Percentiles rank a stretch among this genome's conserved stretches.
Evolutionary conservation across 1,140 invertebrate genomes (phyloP).

Genomic region (Eurytemora carolleeae): DNA sequence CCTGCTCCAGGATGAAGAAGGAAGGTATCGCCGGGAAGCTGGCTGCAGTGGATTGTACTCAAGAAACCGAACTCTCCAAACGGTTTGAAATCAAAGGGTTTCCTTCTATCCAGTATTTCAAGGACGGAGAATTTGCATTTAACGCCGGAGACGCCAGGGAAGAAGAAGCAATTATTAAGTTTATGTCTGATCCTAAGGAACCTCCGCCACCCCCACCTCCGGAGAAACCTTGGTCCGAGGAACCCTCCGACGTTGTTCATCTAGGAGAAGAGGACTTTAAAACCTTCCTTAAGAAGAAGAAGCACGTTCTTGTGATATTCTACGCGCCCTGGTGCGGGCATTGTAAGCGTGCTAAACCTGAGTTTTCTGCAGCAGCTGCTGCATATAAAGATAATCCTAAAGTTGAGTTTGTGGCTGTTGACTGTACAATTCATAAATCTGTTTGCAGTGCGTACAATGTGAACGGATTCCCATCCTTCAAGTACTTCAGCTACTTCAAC

Average conservation of each 20-base stretch:
- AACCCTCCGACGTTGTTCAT: conserved; percentile 46
- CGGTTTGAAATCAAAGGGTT: conserved; percentile 55
- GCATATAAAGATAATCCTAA: conserved; percentile 46
- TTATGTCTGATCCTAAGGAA: conserved; percentile 60
- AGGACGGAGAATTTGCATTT: conserved; percentile 48
- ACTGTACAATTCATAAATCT: conserved; percentile 45
- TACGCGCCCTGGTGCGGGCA: conserved; percentile 84
- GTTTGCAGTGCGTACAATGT: conserved; percentile 49
- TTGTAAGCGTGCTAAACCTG: conserved; percentile 69
- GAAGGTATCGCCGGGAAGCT: conserved; percentile 52
- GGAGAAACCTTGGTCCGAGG: conserved; percentile 48
- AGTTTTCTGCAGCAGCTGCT: conserved; percentile 52
- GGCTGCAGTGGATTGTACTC: conserved; percentile 61
- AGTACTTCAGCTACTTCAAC: conserved; percentile 64
- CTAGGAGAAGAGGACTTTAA: conserved; percentile 48
- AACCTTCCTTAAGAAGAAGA: conserved; percentile 38
- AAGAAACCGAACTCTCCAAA: conserved; percentile 41
- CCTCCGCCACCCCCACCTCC: conserved; percentile 58
- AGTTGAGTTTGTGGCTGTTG: conserved; percentile 56
- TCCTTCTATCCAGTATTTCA: conserved; percentile 60
- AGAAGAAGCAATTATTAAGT: conserved; percentile 49
- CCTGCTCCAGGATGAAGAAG: conserved; percentile 53
- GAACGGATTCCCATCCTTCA: conserved; percentile 63
- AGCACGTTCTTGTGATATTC: conserved; percentile 66
- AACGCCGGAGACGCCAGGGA: conserved; percentile 49